Base-by-base conservation (phyloP, 2,888 invertebrate species). In the Philereme vetulata region DNA sequence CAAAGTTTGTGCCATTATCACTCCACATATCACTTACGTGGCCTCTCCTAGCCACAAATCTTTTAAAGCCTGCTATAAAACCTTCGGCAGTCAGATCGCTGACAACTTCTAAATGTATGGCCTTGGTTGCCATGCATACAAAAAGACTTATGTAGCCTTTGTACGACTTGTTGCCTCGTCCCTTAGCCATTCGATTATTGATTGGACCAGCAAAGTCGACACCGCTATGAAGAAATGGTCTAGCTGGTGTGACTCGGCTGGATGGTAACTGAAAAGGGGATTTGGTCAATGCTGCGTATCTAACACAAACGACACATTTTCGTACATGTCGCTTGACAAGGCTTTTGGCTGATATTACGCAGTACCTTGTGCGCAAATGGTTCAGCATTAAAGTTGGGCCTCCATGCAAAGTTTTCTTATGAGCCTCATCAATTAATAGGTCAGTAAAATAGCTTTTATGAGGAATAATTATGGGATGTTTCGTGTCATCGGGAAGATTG, bases 81-180 rank as follows among this genome's bases (percentile, higher is more conserved):
- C 68, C 75, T 56, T 38, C 5, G 21, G 21, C 21, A 33, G 76
- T 69, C 2, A 79, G 60, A 8, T 74, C 74, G 0, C 66, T 66
- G 0, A 79, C 76, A 2, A 68, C 57, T 52, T 81, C 80, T 0
- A 80, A 44, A 52, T 78, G 77, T 5, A 76, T 56, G 0, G 75
- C 77, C 6, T 66, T 62, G 0, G 74, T 71, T 0, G 60, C 57
- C 66, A 75, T 64, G 9, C 54, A 54, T 2, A 54, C 34, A 9
- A 54, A 54, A 1, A 54, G 32, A 9, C 47, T 6, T 7, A 51
- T 72, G 73, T 65, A 67, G 0, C 67, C 67, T 36, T 68, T 66
- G 44, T 51, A 53, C 3, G 67, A 50, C 2, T 44, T n/a, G 11
- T 60, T 8, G 0, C 72, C 72, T 46, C 67, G 34, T 0, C 68